These are phyloP conservation scores for Oryzias celebensis DNA, from an alignment of 2,113 vertebrate genomes.

Conservation along the genomic window DNA sequence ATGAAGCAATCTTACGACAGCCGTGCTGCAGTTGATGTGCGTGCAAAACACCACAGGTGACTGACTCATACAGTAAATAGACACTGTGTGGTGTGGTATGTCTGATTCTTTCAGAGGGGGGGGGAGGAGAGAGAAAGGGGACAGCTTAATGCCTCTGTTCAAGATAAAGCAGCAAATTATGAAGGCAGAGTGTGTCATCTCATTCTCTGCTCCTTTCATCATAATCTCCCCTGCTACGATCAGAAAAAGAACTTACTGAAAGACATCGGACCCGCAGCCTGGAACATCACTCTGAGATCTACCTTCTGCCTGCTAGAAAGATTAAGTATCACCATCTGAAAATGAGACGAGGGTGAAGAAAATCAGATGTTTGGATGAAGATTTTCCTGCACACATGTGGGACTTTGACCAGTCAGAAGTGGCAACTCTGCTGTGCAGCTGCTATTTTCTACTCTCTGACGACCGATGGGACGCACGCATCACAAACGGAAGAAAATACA, in stretches of 20 bases:
- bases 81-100: constrained; percentile 60
- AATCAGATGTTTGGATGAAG: constrained; percentile 12
- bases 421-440: constrained; percentile 33
- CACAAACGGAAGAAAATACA: not conserved
- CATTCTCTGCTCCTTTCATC: constrained; percentile 75
- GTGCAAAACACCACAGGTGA: constrained; percentile 70
- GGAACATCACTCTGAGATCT: constrained; percentile 52
- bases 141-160: constrained; percentile 68
- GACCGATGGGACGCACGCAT: constrained; percentile 25
- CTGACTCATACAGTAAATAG: constrained; percentile 50
- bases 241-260: constrained; percentile 63
- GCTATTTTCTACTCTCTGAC: constrained; percentile 27
- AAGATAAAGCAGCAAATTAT: constrained; percentile 72
- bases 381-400: constrained; percentile 1
- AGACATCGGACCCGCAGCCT: constrained; percentile 56
- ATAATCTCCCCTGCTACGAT: constrained; percentile 62
- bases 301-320: constrained; percentile 62
- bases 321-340: constrained; percentile 29
- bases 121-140: constrained; percentile 15
- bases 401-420: not conserved
- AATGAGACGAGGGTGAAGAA: constrained; percentile 14
- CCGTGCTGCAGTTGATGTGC: constrained; percentile 45
- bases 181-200: constrained; percentile 77
- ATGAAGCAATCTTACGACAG: constrained; percentile 59
- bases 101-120: constrained; percentile 50